These are phyloP conservation scores for Cryptosula pallasiana DNA, from an alignment of 2,888 invertebrate genomes.

Conservation along the genomic window DNA sequence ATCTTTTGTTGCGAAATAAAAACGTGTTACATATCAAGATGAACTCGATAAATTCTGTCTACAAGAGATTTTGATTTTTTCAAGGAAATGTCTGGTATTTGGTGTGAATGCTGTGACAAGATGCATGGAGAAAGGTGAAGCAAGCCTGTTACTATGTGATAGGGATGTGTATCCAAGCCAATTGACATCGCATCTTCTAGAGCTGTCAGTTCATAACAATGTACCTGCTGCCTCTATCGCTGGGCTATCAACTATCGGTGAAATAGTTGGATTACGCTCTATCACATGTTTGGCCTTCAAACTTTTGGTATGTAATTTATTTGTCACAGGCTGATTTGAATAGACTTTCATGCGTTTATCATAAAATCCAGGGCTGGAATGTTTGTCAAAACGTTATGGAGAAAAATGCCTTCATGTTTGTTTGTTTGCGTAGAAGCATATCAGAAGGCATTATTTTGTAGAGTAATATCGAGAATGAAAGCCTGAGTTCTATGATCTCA, in stretches of 20 bases:
- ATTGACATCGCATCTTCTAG: not conserved
- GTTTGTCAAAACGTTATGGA: no score
- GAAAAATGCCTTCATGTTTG: no score
- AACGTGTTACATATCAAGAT: no score
- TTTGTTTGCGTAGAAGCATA: no score
- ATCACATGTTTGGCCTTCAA: not conserved
- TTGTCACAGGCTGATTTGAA: no score
- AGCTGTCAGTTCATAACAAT: not conserved
- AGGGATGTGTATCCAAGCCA: not conserved
- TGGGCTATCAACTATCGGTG: not conserved
- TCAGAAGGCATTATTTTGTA: no score
- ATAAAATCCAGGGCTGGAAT: no score
- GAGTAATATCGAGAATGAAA: not conserved
- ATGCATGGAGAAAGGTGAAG: not conserved
- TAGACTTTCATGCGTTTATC: no score
- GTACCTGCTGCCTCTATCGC: conserved; percentile 11
- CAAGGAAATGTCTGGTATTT: conserved; percentile 3
- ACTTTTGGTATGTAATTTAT: not conserved
- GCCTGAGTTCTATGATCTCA: not conserved
- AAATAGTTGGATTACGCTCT: not conserved
- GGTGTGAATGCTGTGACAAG: conserved; percentile 18
- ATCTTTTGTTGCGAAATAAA: no score
- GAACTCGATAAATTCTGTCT: no score
- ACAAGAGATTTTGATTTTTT: not conserved
- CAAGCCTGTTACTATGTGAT: conserved; percentile 6